Evolutionary conservation across 2,888 invertebrate species (phyloP).

Genomic region (Phrixothrix hirtus): DNA sequence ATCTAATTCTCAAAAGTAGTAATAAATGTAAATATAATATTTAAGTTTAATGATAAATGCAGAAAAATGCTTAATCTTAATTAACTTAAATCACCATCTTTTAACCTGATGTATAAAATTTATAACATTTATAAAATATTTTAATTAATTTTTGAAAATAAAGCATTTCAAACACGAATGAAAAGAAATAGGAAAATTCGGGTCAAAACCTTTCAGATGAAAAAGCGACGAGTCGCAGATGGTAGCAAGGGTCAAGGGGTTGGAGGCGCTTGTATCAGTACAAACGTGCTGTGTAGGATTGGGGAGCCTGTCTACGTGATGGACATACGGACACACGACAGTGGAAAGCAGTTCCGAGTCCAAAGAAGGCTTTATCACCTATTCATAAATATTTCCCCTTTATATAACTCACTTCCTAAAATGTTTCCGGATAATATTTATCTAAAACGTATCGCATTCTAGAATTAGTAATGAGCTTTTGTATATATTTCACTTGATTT

Average conservation of each 20-base stretch:
- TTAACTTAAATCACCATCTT: no score
- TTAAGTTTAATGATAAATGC: no score
- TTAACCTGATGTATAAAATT: no score
- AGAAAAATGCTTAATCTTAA: no score
- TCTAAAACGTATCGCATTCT: slow-evolving; percentile 20
- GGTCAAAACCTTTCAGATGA: slow-evolving; percentile 9
- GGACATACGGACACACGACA: slow-evolving; percentile 51
- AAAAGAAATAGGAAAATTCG: slow-evolving; percentile 5
- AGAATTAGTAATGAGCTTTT: no score
- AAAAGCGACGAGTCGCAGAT: slow-evolving; percentile 33
- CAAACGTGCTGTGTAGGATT: slow-evolving; percentile 41
- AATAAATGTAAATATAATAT: no score
- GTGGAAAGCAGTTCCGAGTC: slow-evolving; percentile 44
- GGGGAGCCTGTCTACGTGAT: slow-evolving; percentile 48
- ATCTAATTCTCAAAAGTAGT: no score
- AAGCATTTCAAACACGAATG: background rate
- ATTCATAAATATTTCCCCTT: slow-evolving; percentile 42
- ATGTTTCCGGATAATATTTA: slow-evolving; percentile 20
- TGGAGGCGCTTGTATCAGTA: slow-evolving; percentile 47
- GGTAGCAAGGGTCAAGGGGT: slow-evolving; percentile 38
- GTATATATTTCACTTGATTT: no score
- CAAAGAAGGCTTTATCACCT: slow-evolving; percentile 45
- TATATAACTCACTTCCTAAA: slow-evolving; percentile 42
- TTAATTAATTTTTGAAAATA: no score
- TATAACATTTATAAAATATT: no score